Evolutionary conservation across 2,797 vertebrate species (phyloP).

Genomic region (Molothrus ater): DNA sequence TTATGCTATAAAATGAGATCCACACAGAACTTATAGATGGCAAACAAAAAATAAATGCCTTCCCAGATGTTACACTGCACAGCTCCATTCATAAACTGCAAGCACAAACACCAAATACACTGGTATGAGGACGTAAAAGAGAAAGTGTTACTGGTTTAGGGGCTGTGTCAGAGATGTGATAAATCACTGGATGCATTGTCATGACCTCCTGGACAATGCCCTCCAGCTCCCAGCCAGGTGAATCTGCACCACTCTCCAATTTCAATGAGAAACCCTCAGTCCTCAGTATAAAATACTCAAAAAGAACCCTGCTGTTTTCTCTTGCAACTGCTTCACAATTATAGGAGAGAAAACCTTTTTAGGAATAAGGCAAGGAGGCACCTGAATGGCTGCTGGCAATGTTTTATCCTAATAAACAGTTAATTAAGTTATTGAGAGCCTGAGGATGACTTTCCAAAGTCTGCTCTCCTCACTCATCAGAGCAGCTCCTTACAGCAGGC

Average conservation of each 20-base stretch:
- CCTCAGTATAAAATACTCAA: background rate
- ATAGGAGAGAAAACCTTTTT: background rate
- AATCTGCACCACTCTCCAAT: background rate
- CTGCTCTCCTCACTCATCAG: background rate
- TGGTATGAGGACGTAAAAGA: background rate
- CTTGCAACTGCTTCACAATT: background rate
- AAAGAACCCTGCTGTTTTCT: background rate
- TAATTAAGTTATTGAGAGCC: background rate
- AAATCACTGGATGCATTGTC: background rate
- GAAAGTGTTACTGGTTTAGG: background rate
- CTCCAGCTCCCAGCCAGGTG: background rate
- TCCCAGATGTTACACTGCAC: background rate
- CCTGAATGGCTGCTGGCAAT: constrained; percentile 37
- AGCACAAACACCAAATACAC: background rate
- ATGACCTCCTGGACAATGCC: rapidly evolving
- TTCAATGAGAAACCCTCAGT: background rate
- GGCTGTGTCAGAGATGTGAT: background rate
- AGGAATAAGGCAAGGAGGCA: background rate
- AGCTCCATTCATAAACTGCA: background rate
- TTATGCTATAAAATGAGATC: background rate
- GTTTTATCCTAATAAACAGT: constrained; percentile 11
- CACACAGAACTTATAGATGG: background rate
- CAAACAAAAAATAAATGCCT: background rate
- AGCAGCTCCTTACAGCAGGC: constrained; percentile 12
- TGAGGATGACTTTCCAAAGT: constrained; percentile 5